Conservation (phyloP, 2,888 invertebrate genomes). For the Caenorhabditis afra region DNA sequence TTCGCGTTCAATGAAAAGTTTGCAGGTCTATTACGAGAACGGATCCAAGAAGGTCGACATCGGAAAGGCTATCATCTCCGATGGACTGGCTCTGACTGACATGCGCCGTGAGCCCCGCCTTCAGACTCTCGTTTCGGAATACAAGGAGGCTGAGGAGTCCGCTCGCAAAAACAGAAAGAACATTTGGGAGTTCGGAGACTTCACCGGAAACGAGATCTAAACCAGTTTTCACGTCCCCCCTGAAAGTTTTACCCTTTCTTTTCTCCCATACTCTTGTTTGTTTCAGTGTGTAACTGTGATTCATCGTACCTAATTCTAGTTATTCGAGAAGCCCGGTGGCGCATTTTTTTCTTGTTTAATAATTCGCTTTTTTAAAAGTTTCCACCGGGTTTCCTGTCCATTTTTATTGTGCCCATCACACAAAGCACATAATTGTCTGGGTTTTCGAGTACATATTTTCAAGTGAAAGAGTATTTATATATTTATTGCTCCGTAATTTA, state of each 20-base stretch:
- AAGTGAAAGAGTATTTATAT: conserved; percentile 32
- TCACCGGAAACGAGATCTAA: conserved; percentile 89
- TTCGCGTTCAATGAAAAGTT: not conserved
- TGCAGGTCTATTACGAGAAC: conserved; percentile 64
- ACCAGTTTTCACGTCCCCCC: not conserved
- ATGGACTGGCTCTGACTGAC: conserved; percentile 90
- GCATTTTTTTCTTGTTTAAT: conserved; percentile 23
- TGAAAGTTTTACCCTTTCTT: conserved; percentile 42
- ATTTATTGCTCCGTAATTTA: conserved; percentile 16
- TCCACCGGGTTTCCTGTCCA: conserved; percentile 33
- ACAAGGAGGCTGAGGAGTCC: conserved; percentile 81
- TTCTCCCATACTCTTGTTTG: conserved; percentile 13
- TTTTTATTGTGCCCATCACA: conserved; percentile 1
- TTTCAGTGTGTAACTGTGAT: conserved; percentile 50
- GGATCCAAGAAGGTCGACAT: conserved; percentile 84
- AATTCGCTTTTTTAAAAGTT: conserved; percentile 16
- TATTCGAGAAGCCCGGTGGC: conserved; percentile 38
- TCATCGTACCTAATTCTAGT: conserved; percentile 47
- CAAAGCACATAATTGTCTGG: conserved; percentile 28
- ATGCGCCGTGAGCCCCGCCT: conserved; percentile 88
- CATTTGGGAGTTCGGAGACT: conserved; percentile 99
- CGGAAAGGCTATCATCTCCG: conserved; percentile 88
- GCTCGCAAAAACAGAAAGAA: conserved; percentile 85
- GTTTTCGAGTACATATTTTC: conserved; percentile 52
- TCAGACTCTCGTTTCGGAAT: conserved; percentile 85